Base-by-base conservation (phyloP, 53 echinoderm and acorn worm species). In the Astropecten irregularis region DNA sequence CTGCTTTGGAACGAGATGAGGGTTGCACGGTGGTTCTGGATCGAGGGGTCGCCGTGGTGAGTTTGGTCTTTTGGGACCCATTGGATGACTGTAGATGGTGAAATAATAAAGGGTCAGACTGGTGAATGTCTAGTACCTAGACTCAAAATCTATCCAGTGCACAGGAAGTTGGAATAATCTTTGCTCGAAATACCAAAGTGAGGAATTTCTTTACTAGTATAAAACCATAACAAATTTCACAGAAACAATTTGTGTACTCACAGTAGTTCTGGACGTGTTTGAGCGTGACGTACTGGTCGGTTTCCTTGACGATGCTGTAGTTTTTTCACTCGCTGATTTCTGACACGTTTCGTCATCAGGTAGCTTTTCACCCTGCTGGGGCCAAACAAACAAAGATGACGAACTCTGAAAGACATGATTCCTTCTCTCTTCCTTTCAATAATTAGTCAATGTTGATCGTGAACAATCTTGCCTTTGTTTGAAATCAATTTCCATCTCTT, bases 1-100 rank as follows among this genome's bases (percentile, higher is more conserved):
- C 56, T 79, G 79, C 61, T 79, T 48, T 60, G 2, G 79, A 31
- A 19, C 47, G 79, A 60, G 79, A 47, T 46, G 79, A 39, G 19
- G 62, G 79, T 20, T 40, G 79, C 25, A 11, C 61, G 19, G 79
- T 44, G 18, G 62, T 32, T n/a, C 47, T 39, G 7, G 79, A 44
- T n/a, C 79, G 79, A 9, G 61, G 62, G 47, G 79, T 42, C 21
- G 42, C 61, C 31, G 79, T 30, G 18, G 79, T 27, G 48, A 44
- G 47, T 48, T 79, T 79, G 31, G 79, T 30, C 0, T 21, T n/a
- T 44, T 58, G 3, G 16, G 23, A 27, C 11, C 79, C 79, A 47
- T 79, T 79, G 18, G 61, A 37, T 37, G 79, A 40, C 79, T 79
- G 47, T 0, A 10, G 62, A 18, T 20, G 33, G 28, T 3, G 46